Evolutionary conservation across 2,113 vertebrate species (phyloP), one percentile per base, ranked within the genome.

Genomic region (Ptilorrhoa leucosticta): DNA sequence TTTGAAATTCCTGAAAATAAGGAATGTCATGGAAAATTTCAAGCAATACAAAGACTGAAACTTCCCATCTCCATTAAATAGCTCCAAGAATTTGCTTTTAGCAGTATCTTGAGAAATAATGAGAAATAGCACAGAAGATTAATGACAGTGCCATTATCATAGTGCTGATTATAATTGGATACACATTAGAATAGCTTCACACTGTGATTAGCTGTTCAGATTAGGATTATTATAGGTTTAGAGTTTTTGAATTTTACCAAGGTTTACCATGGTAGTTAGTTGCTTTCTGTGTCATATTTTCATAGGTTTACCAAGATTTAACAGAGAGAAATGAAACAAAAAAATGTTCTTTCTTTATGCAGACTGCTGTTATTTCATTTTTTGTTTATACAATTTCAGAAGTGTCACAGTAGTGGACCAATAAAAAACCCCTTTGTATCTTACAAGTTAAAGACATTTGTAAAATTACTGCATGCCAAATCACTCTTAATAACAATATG

Each of bases 121-220:
- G 80, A 94, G 71, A 91, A 88, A n/a, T 57, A 69, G 27, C 7
- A 4, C 6, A 56, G 71, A 69, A 72, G 72, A 84, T 90, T 83
- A 96, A 88, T 92, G 64, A 70, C 47, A 89, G 35, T 58, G 12
- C 30, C 39, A 18, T 96, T 95, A 87, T 87, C 71, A 60, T 56
- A 77, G 69, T 69, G 33, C 64, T 91, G 72, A 66, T 90, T 96
- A 57, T 92, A 95, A 90, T 61, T 95, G 85, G 65, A 83, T 91
- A 57, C 31, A 35, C 22, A 73, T 73, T 75, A 65, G 51, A 76
- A 72, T 68, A 86, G 35, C 51, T 92, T 90, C 51, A 71, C 23
- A 44, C 42, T 3, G 1, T 66, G 56, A 82, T 92, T 56, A 81
- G n/a, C 33, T 86, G n/a, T 88, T 95, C 56, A 89, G 84, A 90